Evolutionary conservation across 1,140 invertebrate genomes (phyloP), one percentile per base, ranked within the genome.

Genomic region (Ephestia elutella): DNA sequence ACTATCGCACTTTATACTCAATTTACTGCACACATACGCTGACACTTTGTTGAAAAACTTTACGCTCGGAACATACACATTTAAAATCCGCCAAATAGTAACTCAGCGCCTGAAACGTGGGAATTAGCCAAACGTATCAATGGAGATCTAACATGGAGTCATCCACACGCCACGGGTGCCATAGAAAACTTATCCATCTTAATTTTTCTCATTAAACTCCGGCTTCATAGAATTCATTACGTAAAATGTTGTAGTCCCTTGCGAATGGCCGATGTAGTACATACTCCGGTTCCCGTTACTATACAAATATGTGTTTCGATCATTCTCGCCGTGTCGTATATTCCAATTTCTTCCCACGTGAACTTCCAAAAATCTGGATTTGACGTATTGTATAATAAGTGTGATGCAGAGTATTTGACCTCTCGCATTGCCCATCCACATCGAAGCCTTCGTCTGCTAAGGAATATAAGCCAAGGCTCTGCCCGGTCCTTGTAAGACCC

Each of bases 341-440:
- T 65, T 8, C 93, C 94, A 62, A 96, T 94, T 80, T 96, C 93
- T 66, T 96, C 93, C 90, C 91, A 93, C 21, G 80, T 82, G 54
- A 90, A 91, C 13, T 89, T 72, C 90, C 90, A 91, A 66, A 84
- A 91, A 0, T 78, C 66, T 13, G 71, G 58, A 3, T 79, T 44
- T n/a, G 78, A 63, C 4, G 69, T 76, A 20, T 56, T 82, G 11
- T 92, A 71, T 8, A 51, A 75, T 2, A 66, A 68, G 70, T 94
- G 93, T 17, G 81, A 81, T 59, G 78, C 78, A 0, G 92, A 93
- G 67, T 94, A 93, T 8, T 90, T 90, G 65, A 94, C 94, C 94
- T 65, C 94, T 89, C 0, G 91, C 90, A 72, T 95, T 95, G 2
- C 91, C 91, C 79, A 95, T 79, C 93, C 94, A 95, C 93, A 68